These are phyloP conservation scores for Caracal caracal DNA, from an alignment of 2,113 vertebrate genomes.

Conservation along the genomic window DNA sequence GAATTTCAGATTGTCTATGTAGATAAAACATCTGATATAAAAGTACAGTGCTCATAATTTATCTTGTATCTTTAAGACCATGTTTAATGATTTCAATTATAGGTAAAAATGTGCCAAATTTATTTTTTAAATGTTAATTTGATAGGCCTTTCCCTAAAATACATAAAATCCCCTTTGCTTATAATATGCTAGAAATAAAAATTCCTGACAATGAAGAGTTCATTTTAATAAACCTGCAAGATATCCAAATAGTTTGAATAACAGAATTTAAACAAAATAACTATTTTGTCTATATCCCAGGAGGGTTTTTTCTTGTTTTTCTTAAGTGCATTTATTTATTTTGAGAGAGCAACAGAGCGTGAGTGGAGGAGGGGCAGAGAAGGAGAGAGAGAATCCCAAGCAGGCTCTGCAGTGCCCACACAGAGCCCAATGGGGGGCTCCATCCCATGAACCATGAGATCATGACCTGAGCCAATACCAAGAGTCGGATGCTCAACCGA, in stretches of 20 bases:
- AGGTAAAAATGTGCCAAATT: not conserved
- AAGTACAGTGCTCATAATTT: rapidly evolving
- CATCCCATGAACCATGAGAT: too few relatives aligned
- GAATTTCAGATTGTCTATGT: too few relatives aligned
- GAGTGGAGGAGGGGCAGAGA: too few relatives aligned
- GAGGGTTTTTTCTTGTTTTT: too few relatives aligned
- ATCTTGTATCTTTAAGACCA: not conserved
- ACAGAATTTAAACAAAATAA: not conserved
- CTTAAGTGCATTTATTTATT: too few relatives aligned
- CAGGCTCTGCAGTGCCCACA: too few relatives aligned
- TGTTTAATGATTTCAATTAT: not conserved
- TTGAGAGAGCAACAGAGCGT: too few relatives aligned
- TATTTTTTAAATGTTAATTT: not conserved
- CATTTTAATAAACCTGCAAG: not conserved
- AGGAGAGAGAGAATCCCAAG: too few relatives aligned
- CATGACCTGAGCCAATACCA: too few relatives aligned
- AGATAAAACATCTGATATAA: too few relatives aligned
- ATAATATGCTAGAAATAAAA: not conserved
- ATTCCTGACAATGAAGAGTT: not conserved
- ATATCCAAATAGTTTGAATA: not conserved
- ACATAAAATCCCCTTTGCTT: not conserved
- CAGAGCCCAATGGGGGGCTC: too few relatives aligned
- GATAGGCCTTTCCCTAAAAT: not conserved
- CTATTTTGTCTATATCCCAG: rapidly evolving
- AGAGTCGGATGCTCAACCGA: too few relatives aligned